Evolutionary conservation across 2,113 vertebrate genomes (phyloP), one percentile per base, ranked within the genome.

Genomic region (Rana temporaria): DNA sequence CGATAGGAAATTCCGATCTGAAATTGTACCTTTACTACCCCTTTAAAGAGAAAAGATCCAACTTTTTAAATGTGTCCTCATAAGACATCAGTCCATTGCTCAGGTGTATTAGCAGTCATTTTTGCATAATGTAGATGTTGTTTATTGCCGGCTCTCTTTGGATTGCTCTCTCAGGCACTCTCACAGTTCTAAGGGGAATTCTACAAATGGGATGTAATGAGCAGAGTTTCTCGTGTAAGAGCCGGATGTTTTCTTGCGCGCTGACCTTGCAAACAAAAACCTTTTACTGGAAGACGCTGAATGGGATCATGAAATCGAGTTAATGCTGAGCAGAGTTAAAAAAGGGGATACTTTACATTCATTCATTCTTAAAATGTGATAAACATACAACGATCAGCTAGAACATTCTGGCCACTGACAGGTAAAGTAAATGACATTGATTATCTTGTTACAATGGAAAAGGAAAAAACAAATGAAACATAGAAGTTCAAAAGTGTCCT

Each of bases 281-380:
- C 79, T 52, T 66, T 81, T 82, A 82, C 79, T 82, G 79, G 60
- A 72, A 82, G 67, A 60, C 6, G 38, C 77, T 57, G 77, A 68
- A 57, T 34, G 4, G 17, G 75, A 30, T 71, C 32, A 30, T 72
- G 14, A 38, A 60, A n/a, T 59, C 19, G 20, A 8, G 32, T 26
- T 74, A 30, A 12, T 48, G 42, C 3, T 57, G 22, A n/a, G 24
- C 17, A 53, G 6, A 14, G 42, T 48, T 48, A 48, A 48, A 48
- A 12, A 48, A 48, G 4, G 42, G 12, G 42, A 48, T 48, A 2
- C 42, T 12, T 12, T 48, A 48, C 2, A 48, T 48, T 48, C 42
- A 48, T 14, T 48, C 12, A 48, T 14, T 48, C 12, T 48, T 48
- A 11, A 48, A 48, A 48, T 48, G 42, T 14, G 11, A 48, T 48